A percentile compares a stretch with the other conserved stretches of the same genome.
These are phyloP conservation scores for Macropus fuliginosus DNA, from an alignment of 2,797 vertebrate species.

Conservation along the genomic window DNA sequence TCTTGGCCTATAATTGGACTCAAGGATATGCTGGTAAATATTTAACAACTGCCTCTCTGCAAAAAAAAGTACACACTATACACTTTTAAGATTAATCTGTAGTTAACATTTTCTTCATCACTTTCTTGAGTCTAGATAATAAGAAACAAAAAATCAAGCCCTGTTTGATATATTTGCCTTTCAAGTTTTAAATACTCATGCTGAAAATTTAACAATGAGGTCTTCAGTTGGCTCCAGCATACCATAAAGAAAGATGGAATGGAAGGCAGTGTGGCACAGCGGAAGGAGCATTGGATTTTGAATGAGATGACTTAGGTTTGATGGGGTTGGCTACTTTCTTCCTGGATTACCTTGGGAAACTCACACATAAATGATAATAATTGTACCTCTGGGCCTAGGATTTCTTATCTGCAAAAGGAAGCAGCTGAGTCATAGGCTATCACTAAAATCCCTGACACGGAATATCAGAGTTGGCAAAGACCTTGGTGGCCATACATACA, in stretches of 20 bases:
- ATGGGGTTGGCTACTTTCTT: background rate
- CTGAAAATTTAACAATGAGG: background rate
- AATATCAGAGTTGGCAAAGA: background rate
- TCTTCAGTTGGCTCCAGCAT: background rate
- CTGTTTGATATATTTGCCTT: background rate
- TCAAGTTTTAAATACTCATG: background rate
- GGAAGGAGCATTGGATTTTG: background rate
- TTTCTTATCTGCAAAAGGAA: background rate
- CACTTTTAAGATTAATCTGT: background rate
- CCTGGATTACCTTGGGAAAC: background rate
- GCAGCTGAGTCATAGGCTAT: too few relatives aligned
- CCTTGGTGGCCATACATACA: too few relatives aligned
- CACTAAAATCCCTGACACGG: background rate
- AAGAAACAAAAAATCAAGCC: background rate
- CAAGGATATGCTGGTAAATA: background rate
- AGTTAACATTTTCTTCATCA: background rate
- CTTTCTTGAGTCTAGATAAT: background rate
- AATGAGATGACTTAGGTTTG: background rate
- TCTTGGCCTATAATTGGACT: background rate
- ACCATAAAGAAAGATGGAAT: background rate
- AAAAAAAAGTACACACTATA: background rate
- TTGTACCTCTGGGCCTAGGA: background rate
- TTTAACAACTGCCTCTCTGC: background rate
- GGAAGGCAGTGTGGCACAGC: background rate
- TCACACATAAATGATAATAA: background rate